Evolutionary conservation across 2,797 vertebrate species (phyloP).

Genomic region (Poeciliopsis paucimaculata): DNA sequence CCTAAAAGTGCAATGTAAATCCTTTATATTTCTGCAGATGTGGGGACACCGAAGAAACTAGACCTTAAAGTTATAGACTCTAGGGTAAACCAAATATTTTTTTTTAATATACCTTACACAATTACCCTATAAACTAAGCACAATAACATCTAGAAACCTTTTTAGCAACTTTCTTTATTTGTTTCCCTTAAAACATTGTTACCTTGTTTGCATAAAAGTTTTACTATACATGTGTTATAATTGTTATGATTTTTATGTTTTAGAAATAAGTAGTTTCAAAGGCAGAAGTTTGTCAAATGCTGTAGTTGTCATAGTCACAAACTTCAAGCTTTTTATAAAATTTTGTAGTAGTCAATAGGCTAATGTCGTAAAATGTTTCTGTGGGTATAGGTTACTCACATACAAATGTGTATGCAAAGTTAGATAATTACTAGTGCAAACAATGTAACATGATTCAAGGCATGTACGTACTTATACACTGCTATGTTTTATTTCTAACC

Average conservation of each 20-base stretch:
- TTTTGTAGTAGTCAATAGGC: slow-evolving; percentile 12
- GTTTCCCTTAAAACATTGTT: slow-evolving; percentile 68
- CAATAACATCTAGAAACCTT: slow-evolving; percentile 62
- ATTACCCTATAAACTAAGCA: slow-evolving; percentile 75
- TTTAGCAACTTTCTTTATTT: slow-evolving; percentile 47
- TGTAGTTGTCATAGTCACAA: slow-evolving; percentile 56
- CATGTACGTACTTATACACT: slow-evolving; percentile 61
- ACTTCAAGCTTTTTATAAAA: slow-evolving; percentile 28
- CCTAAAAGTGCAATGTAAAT: slow-evolving; percentile 79
- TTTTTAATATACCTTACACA: slow-evolving; percentile 67
- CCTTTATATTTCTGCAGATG: slow-evolving; percentile 91
- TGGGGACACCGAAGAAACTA: slow-evolving; percentile 88
- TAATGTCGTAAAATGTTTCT: not conserved
- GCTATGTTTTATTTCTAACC: slow-evolving; percentile 53
- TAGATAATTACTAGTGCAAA: slow-evolving; percentile 68
- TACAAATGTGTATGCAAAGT: slow-evolving; percentile 10
- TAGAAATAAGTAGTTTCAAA: slow-evolving; percentile 17
- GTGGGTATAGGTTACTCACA: slow-evolving; percentile 6
- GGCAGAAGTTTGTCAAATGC: slow-evolving; percentile 33
- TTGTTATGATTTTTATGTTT: slow-evolving; percentile 8
- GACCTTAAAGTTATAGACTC: slow-evolving; percentile 85
- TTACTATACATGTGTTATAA: not conserved
- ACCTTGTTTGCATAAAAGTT: slow-evolving; percentile 75
- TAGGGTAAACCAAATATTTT: slow-evolving; percentile 85
- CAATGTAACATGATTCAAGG: slow-evolving; percentile 77